A percentile compares a stretch with the other conserved stretches of the same genome.
These are phyloP conservation scores for Eumerus sabulonum DNA, from an alignment of 2,888 invertebrate species.

Conservation along the genomic window DNA sequence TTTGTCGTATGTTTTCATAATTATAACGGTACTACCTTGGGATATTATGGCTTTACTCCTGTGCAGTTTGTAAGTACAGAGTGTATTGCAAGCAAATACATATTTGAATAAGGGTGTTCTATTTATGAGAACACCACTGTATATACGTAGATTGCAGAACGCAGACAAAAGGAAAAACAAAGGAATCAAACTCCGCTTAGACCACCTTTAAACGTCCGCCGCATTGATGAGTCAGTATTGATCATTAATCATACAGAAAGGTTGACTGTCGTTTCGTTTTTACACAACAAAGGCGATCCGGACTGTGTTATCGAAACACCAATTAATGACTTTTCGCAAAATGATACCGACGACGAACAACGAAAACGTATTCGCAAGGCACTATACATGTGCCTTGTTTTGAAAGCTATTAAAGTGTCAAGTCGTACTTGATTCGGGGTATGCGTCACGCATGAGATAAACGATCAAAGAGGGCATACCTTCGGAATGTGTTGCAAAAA, in stretches of 20 bases:
- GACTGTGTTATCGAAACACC: conserved; percentile 48
- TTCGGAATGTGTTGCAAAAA: no score
- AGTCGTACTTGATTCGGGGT: conserved; percentile 32
- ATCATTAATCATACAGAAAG: conserved; percentile 55
- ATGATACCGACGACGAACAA: conserved; percentile 43
- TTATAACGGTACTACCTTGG: no score
- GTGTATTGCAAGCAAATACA: no score
- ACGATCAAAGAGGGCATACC: background rate
- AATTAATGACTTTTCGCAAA: conserved; percentile 59
- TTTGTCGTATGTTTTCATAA: no score
- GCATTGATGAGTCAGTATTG: conserved; percentile 48
- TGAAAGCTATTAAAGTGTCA: conserved; percentile 37
- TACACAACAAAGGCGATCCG: conserved; percentile 39
- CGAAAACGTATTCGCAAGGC: conserved; percentile 26
- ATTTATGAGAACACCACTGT: no score
- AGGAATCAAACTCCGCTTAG: background rate
- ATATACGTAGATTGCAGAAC: background rate
- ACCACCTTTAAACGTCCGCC: conserved; percentile 7
- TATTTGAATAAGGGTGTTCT: no score
- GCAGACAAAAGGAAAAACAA: no score
- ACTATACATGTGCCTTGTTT: conserved; percentile 40
- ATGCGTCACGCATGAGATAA: conserved; percentile 21
- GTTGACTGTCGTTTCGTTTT: conserved; percentile 16
- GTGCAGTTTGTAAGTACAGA: no score
- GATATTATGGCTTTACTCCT: no score